Conservation (phyloP, 1,140 invertebrate species). For the Eurosta solidaginis region DNA sequence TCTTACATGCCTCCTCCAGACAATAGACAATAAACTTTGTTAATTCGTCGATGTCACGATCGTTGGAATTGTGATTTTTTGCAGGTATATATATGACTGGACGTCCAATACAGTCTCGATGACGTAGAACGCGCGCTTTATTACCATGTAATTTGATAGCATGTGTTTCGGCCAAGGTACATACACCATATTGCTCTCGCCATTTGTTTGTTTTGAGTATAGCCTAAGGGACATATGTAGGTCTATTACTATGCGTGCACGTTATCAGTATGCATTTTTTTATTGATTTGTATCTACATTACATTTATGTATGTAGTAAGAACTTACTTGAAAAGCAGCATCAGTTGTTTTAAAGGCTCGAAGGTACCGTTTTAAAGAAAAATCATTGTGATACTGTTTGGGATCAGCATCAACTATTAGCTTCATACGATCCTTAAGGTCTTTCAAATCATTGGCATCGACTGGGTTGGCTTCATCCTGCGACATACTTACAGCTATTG, state of each 20-base stretch:
- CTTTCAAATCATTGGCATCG: slow-evolving; percentile 68
- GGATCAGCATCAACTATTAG: slow-evolving; percentile 72
- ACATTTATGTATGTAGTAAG: neutral
- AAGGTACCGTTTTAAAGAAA: slow-evolving; percentile 70
- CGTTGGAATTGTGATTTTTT: slow-evolving; percentile 73
- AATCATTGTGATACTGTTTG: slow-evolving; percentile 73
- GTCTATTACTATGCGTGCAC: neutral
- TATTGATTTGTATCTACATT: neutral
- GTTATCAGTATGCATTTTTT: neutral
- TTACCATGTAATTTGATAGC: slow-evolving; percentile 67
- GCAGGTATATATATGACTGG: slow-evolving; percentile 78
- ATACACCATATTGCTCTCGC: slow-evolving; percentile 72
- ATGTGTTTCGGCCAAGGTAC: slow-evolving; percentile 61
- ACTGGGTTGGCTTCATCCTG: slow-evolving; percentile 62
- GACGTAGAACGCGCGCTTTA: slow-evolving; percentile 70
- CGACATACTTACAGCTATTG: slow-evolving; percentile 47
- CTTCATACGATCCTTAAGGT: slow-evolving; percentile 71
- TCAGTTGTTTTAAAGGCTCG: slow-evolving; percentile 73
- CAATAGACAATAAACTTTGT: slow-evolving; percentile 78
- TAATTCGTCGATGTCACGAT: slow-evolving; percentile 73
- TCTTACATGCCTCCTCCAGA: slow-evolving; percentile 75
- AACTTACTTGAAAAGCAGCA: slow-evolving; percentile 70
- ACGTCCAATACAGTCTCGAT: slow-evolving; percentile 71
- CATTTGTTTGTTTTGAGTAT: slow-evolving; percentile 79
- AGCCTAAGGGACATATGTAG: too few relatives aligned